Conservation (phyloP, 2,113 vertebrate species). For the Apeltes quadracus region DNA sequence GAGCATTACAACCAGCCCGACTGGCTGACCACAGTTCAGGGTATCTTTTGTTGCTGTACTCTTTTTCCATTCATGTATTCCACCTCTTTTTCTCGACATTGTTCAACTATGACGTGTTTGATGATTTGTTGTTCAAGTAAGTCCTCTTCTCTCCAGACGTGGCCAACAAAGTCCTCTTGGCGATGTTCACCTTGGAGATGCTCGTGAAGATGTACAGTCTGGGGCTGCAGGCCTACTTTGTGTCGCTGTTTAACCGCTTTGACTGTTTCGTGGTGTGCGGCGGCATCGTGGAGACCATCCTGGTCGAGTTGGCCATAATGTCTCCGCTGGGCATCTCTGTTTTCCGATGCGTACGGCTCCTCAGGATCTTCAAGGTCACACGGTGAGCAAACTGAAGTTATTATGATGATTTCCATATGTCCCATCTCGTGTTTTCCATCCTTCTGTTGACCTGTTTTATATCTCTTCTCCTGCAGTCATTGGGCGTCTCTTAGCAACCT, state of each 20-base stretch:
- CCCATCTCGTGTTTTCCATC: background rate
- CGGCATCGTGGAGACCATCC: constrained; percentile 95
- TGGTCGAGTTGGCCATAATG: constrained; percentile 97
- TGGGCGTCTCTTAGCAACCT: constrained; percentile 98
- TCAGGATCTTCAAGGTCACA: constrained; percentile 98
- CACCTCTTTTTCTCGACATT: background rate
- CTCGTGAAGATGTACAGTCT: constrained; percentile 99
- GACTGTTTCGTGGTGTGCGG: constrained; percentile 97
- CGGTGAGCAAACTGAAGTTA: constrained; percentile 81
- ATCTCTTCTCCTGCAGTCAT: constrained; percentile 78
- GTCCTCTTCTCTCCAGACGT: constrained; percentile 79
- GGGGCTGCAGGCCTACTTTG: constrained; percentile 97
- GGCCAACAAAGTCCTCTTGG: constrained; percentile 97
- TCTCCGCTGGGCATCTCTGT: constrained; percentile 97
- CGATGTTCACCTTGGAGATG: constrained; percentile 98
- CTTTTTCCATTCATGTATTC: background rate
- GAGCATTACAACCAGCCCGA: constrained; percentile 96
- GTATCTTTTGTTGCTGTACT: constrained; percentile 66
- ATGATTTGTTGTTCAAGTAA: background rate
- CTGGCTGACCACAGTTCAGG: constrained; percentile 96
- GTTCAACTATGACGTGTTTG: background rate
- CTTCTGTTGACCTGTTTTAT: background rate
- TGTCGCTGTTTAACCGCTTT: constrained; percentile 98
- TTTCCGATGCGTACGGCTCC: constrained; percentile 95
- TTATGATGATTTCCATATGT: background rate